These are phyloP conservation scores for Mercenaria mercenaria DNA, from an alignment of 1,140 invertebrate species.

Conservation along the genomic window DNA sequence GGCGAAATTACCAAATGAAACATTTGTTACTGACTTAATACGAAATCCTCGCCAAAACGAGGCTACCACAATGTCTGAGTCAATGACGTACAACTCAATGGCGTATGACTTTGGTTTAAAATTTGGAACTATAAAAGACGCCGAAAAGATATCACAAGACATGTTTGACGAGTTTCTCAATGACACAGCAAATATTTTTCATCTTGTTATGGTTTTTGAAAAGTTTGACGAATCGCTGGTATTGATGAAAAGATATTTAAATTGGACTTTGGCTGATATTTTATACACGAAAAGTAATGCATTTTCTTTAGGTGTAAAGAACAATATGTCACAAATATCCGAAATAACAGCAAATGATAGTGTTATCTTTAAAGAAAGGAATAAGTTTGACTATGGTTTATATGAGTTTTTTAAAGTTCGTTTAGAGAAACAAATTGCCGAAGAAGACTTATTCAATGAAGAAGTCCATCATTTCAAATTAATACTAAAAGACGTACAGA, in stretches of 20 bases:
- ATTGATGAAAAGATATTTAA: constrained; percentile 85
- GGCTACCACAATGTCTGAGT: not conserved
- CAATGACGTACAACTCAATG: constrained; percentile 46
- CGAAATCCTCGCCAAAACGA: constrained; percentile 10
- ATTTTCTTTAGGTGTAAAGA: not conserved
- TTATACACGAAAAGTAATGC: constrained; percentile 66
- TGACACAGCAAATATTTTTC: constrained; percentile 84
- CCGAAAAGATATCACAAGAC: not conserved
- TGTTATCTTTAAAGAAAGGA: not conserved
- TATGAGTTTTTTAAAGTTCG: not conserved
- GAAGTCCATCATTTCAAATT: constrained; percentile 20
- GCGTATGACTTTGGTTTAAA: constrained; percentile 45
- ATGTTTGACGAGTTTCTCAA: constrained; percentile 60
- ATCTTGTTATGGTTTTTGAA: constrained; percentile 87
- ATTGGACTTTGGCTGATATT: constrained; percentile 86
- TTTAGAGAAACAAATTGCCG: not conserved
- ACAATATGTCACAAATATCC: too few species aligned
- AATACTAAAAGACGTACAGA: not conserved
- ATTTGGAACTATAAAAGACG: not conserved
- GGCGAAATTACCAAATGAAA: not conserved
- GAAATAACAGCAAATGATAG: not conserved
- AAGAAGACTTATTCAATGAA: not conserved
- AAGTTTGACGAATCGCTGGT: constrained; percentile 87
- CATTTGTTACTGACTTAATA: constrained; percentile 18
- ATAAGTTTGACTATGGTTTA: constrained; percentile 21